These are phyloP conservation scores for Epinotia bilunana DNA, from an alignment of 2,888 invertebrate genomes.

Conservation along the genomic window DNA sequence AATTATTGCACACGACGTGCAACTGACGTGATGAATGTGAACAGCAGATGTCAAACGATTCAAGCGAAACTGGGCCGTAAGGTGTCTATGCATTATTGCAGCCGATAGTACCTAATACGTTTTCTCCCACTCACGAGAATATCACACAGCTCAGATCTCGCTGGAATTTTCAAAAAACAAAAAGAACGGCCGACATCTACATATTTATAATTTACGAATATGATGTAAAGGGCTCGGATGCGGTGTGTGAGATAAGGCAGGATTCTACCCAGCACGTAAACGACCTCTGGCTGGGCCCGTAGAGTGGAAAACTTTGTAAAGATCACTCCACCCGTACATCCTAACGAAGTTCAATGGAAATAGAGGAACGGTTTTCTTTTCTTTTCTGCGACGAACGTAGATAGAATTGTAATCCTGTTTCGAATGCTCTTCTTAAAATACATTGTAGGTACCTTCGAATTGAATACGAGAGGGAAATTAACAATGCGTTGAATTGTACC, in stretches of 20 bases:
- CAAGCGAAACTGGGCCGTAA: no score
- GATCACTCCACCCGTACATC: slow-evolving; percentile 44
- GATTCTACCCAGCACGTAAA: slow-evolving; percentile 26
- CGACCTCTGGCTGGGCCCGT: slow-evolving; percentile 28
- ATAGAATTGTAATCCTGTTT: slow-evolving; percentile 35
- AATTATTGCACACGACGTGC: no score
- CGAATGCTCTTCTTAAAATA: slow-evolving; percentile 16
- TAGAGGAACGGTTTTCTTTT: slow-evolving; percentile 33
- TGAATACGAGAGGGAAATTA: neutral
- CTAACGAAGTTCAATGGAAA: slow-evolving; percentile 42
- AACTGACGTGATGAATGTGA: no score
- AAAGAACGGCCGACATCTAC: slow-evolving; percentile 38
- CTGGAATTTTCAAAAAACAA: slow-evolving; percentile 36
- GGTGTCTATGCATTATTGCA: no score
- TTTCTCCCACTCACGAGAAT: slow-evolving; percentile 9
- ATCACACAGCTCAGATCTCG: slow-evolving; percentile 22
- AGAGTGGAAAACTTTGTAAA: slow-evolving; percentile 47
- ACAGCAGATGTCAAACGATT: no score
- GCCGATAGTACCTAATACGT: slow-evolving; percentile 11
- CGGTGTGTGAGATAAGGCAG: slow-evolving; percentile 28
- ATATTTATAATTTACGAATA: slow-evolving; percentile 41
- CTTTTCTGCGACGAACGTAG: slow-evolving; percentile 26
- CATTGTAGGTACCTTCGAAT: slow-evolving; percentile 1
- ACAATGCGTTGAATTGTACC: no score
- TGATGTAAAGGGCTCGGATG: slow-evolving; percentile 20